Conservation (phyloP, 2,113 vertebrate genomes). For the Ceyx margarethae region DNA sequence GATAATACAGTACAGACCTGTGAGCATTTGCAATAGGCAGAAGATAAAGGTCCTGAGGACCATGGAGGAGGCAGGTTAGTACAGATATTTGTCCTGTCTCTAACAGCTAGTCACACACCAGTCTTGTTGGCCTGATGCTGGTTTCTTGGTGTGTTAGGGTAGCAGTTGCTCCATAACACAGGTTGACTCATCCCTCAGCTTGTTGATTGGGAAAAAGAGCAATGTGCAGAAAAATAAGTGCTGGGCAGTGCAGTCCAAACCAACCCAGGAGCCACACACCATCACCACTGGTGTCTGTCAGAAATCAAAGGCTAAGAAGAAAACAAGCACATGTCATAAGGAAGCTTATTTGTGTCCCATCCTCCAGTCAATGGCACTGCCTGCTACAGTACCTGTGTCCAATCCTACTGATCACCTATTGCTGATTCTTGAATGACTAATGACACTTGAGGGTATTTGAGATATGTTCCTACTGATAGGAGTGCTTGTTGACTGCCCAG, state of each 20-base stretch:
- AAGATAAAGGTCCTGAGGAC: neutral
- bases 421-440: neutral
- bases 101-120: neutral
- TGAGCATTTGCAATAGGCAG: neutral
- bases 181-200: neutral
- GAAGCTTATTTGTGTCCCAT: neutral
- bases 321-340: neutral
- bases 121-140: neutral
- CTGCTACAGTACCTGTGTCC: accelerated
- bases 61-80: neutral
- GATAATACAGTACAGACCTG: neutral
- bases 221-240: neutral
- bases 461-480: neutral
- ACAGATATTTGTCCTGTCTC: neutral
- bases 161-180: neutral
- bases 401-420: neutral
- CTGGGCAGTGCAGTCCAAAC: neutral
- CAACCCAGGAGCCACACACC: neutral
- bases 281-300: neutral
- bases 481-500: neutral
- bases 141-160: neutral
- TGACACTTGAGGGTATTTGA: neutral
- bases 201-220: neutral
- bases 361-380: neutral
- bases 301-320: neutral